These are phyloP conservation scores for Micrastur ruficollis DNA, from an alignment of 2,797 vertebrate species.

Conservation along the genomic window DNA sequence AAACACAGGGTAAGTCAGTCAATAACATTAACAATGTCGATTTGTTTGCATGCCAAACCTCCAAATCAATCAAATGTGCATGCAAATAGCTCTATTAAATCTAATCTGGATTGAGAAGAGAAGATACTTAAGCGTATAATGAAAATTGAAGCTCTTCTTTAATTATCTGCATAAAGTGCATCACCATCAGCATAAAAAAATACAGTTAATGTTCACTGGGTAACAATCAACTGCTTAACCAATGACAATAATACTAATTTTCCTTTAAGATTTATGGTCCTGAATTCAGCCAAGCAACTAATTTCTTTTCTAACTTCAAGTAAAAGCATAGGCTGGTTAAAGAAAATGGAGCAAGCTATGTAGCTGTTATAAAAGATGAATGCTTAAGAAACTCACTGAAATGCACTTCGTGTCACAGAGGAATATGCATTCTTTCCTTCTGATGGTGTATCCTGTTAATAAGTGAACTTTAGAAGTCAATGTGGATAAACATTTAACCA, in stretches of 20 bases:
- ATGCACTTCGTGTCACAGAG: background rate
- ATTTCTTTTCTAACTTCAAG: background rate
- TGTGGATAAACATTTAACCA: background rate
- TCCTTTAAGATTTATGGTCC: background rate
- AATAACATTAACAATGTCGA: slow-evolving; percentile 57
- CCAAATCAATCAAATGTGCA: slow-evolving; percentile 59
- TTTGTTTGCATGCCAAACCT: slow-evolving; percentile 64
- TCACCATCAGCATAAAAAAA: slow-evolving; percentile 55
- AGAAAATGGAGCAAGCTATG: background rate
- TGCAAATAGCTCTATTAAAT: slow-evolving; percentile 68
- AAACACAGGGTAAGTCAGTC: slow-evolving; percentile 29
- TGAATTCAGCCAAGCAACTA: background rate
- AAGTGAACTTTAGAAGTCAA: background rate
- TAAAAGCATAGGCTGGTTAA: background rate
- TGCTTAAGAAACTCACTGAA: background rate
- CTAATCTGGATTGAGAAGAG: slow-evolving; percentile 57
- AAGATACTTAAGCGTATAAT: slow-evolving; percentile 56
- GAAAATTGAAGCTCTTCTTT: slow-evolving; percentile 71
- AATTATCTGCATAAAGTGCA: slow-evolving; percentile 71
- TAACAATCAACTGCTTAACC: slow-evolving; percentile 54
- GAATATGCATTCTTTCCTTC: background rate
- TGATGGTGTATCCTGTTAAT: background rate
- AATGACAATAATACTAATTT: background rate
- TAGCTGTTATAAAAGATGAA: background rate
- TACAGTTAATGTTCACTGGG: background rate